A percentile compares a stretch with the other conserved stretches of the same genome.
phyloP scores from a whole-genome alignment of 2,797 vertebrate species.

The Distichodus sexfasciatus region DNA sequence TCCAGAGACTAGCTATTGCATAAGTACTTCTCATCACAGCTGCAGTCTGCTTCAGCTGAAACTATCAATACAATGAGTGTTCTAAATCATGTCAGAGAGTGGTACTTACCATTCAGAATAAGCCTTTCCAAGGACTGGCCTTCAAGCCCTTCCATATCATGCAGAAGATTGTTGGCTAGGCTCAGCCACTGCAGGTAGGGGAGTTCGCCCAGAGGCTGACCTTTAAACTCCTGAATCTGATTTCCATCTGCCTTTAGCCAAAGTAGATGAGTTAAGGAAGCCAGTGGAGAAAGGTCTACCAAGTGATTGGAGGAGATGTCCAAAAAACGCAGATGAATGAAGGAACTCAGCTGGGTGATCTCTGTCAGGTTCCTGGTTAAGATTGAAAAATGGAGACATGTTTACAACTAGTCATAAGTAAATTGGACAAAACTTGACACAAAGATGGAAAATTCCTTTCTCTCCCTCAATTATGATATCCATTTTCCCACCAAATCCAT shows the following conservation, averaged over 20 bases:
- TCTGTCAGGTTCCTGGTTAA: slow-evolving; percentile 79
- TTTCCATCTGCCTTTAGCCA: slow-evolving; percentile 90
- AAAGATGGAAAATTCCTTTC: too few species aligned
- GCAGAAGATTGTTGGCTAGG: slow-evolving; percentile 79
- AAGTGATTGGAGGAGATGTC: slow-evolving; percentile 88
- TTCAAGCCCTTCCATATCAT: slow-evolving; percentile 72
- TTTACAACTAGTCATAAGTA: too few species aligned
- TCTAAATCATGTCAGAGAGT: background rate
- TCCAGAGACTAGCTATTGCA: background rate
- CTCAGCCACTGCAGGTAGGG: slow-evolving; percentile 86
- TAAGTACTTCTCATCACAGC: background rate
- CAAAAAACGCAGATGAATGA: slow-evolving; percentile 87
- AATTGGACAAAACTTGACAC: too few species aligned
- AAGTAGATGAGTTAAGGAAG: slow-evolving; percentile 81
- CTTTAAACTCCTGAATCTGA: slow-evolving; percentile 65
- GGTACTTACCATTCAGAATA: slow-evolving; percentile 80
- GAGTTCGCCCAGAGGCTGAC: slow-evolving; percentile 73
- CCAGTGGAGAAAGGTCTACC: slow-evolving; percentile 81
- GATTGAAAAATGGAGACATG: background rate
- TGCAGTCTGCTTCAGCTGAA: background rate
- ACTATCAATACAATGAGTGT: background rate
- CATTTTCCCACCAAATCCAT: background rate
- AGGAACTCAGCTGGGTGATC: slow-evolving; percentile 75
- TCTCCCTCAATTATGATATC: background rate
- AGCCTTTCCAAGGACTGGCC: slow-evolving; percentile 79